These are phyloP conservation scores for Lutjanus argentimaculatus DNA, from an alignment of 2,797 vertebrate species.

Conservation along the genomic window DNA sequence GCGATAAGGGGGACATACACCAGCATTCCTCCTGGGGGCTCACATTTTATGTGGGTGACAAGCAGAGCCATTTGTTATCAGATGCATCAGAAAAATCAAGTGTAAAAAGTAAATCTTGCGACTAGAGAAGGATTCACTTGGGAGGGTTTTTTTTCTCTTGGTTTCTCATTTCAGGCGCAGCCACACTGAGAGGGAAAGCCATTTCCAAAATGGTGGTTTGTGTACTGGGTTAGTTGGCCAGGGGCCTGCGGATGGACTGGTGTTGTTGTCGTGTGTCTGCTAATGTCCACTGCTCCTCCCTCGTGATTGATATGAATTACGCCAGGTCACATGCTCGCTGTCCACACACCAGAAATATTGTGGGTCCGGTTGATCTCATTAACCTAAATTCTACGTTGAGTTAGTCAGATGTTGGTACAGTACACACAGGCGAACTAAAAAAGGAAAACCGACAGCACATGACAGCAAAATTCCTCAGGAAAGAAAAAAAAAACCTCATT, in stretches of 20 bases:
- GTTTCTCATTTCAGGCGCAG: constrained; percentile 41
- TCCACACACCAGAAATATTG: constrained; percentile 51
- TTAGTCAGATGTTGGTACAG: constrained; percentile 44
- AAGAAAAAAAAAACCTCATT: constrained; percentile 17
- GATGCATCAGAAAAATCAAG: constrained; percentile 3
- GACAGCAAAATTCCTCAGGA: constrained; percentile 46
- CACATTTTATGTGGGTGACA: constrained; percentile 48
- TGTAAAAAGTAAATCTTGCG: neutral
- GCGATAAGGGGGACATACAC: constrained; percentile 40
- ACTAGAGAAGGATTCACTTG: constrained; percentile 19
- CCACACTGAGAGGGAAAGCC: constrained; percentile 8
- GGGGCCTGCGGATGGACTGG: constrained; percentile 27
- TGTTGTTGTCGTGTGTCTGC: constrained; percentile 39
- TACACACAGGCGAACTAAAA: constrained; percentile 42
- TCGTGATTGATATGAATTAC: constrained; percentile 59
- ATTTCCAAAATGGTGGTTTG: constrained; percentile 46
- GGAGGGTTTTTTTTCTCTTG: neutral
- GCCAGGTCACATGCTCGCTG: constrained; percentile 55
- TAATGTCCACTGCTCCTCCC: constrained; percentile 50
- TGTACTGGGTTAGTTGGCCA: constrained; percentile 24
- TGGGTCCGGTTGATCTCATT: constrained; percentile 54
- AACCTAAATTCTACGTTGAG: constrained; percentile 50
- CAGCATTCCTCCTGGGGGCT: constrained; percentile 42
- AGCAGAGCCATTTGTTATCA: constrained; percentile 45
- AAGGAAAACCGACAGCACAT: constrained; percentile 56